Base-by-base conservation (phyloP, 1,140 invertebrate genomes). In the Drosophila guanche region DNA sequence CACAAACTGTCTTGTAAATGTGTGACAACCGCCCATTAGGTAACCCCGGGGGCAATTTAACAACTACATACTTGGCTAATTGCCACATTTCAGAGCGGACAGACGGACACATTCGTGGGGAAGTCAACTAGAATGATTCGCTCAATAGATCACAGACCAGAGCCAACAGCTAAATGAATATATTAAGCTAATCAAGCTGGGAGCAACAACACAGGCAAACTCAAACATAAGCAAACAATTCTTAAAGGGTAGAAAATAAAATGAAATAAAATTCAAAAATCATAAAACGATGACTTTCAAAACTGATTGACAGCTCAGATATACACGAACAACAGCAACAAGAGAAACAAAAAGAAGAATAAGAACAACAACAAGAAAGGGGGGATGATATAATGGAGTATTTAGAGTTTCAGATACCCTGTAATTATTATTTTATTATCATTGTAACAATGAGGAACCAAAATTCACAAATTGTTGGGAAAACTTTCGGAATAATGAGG, bases 221-320 rank as follows among this genome's bases (percentile, higher is more conserved):
- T 20, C 25, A 46, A 3, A 29, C 16, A 23, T 20, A 20, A 20
- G 16, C 20, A 47, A 12, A 29, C 47, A 58, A 70, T 46, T 43
- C 46, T 46, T 20, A 27, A 54, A 58, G 4, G 16, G 12, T 23
- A 22, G 12, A 42, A 69, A 76, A 54, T n/a, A 41, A 33, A 59
- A 53, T 10, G 50, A 70, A 62, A 55, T 45, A 29, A 22, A 67
- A 52, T 53, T 53, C 20, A 48, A 51, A 79, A 76, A 76, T 56
- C 46, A 48, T 41, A 46, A 66, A 75, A 76, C 66, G 84, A 81
- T 83, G 79, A 81, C 76, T 89, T 89, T 79, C 66, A 77, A 59
- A 89, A 84, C 61, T 84, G 84, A 89, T 89, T 88, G 79, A 83
- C 79, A 79, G 72, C 46, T 60, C 33, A 83, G 72, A 89, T 69